These are phyloP conservation scores for Cheumatopsyche charites DNA, from an alignment of 1,140 invertebrate species.

Conservation along the genomic window DNA sequence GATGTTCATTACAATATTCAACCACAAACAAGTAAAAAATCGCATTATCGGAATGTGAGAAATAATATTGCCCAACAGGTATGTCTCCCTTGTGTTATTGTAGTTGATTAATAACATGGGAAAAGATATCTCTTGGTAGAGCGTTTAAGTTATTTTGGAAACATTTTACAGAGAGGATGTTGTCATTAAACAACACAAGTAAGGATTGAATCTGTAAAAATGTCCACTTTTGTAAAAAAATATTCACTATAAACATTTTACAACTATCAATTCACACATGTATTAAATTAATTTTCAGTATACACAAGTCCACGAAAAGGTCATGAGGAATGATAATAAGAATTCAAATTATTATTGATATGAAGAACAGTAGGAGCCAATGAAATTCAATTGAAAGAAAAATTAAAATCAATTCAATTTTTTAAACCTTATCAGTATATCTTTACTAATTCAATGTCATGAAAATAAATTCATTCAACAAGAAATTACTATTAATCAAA, in stretches of 20 bases:
- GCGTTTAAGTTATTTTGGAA: background rate
- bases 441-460: no score
- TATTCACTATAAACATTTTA: slow-evolving; percentile 45
- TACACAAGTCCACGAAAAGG: slow-evolving; percentile 46
- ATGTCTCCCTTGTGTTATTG: slow-evolving; percentile 32
- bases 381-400: no score
- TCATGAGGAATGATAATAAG: slow-evolving; percentile 47
- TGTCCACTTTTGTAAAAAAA: slow-evolving; percentile 47
- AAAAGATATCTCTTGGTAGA: slow-evolving; percentile 19
- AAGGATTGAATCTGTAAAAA: slow-evolving; percentile 32
- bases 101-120: slow-evolving; percentile 19
- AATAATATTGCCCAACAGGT: slow-evolving; percentile 37
- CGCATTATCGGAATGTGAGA: slow-evolving; percentile 34
- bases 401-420: no score
- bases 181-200: background rate
- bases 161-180: background rate
- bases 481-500: no score
- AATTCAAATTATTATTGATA: slow-evolving; percentile 41
- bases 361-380: no score
- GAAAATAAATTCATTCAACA: no score
- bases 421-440: no score
- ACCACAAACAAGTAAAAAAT: slow-evolving; percentile 21
- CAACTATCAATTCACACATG: slow-evolving; percentile 49
- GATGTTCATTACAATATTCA: slow-evolving; percentile 23
- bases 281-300: slow-evolving; percentile 46